Percentiles rank a stretch among this genome's conserved stretches.
Conservation (phyloP, 2,113 vertebrate species). For the Ellobius talpinus region DNA sequence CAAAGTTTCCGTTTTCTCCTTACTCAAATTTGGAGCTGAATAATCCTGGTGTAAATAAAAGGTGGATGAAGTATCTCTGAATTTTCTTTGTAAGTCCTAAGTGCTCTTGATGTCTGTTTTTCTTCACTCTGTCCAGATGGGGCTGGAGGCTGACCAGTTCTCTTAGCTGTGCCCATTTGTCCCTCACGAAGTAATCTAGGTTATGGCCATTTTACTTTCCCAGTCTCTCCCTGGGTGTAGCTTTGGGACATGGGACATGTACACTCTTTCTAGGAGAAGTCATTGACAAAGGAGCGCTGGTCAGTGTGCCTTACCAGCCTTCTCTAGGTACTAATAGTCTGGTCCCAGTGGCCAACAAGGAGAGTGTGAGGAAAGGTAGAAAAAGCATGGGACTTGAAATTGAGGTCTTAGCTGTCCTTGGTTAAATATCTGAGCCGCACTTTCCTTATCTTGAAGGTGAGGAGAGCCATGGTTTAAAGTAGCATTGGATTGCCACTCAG, state of each 20-base stretch:
- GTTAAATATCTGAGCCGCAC: background rate
- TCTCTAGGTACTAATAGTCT: background rate
- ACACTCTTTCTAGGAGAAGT: conserved; percentile 15
- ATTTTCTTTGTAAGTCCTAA: background rate
- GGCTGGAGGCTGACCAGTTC: background rate
- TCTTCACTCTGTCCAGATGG: background rate
- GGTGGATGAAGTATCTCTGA: background rate
- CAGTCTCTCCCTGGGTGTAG: background rate
- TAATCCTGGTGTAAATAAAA: conserved; percentile 13
- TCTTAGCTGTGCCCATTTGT: background rate
- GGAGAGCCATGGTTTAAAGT: background rate
- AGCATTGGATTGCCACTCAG: background rate
- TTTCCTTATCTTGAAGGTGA: conserved; percentile 28
- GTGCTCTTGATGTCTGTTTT: background rate
- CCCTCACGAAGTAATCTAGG: background rate
- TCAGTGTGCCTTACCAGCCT: background rate
- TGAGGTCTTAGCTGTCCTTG: background rate
- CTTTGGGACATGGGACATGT: background rate
- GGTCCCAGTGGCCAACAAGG: background rate
- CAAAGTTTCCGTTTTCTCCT: conserved; percentile 44
- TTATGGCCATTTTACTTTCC: background rate
- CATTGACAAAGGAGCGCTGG: background rate
- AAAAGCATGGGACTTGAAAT: background rate
- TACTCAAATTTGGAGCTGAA: background rate
- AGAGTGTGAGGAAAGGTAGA: background rate